These are phyloP conservation scores for Seriola dumerili DNA, from an alignment of 2,113 vertebrate species.

Conservation along the genomic window DNA sequence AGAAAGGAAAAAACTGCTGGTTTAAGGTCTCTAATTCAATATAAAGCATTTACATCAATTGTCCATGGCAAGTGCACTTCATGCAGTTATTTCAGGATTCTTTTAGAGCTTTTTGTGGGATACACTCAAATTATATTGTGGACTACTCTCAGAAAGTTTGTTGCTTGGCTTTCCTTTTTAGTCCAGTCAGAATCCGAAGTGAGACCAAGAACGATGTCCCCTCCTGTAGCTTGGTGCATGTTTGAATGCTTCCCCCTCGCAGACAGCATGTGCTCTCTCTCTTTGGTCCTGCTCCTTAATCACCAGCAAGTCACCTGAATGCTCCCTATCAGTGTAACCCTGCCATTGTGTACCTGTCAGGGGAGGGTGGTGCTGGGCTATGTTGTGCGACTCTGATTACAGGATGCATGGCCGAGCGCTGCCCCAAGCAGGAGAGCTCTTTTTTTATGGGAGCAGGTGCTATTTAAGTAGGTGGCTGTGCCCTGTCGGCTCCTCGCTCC, in stretches of 20 bases:
- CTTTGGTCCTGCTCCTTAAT: constrained; percentile 73
- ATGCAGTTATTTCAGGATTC: neutral
- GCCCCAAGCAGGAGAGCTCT: constrained; percentile 65
- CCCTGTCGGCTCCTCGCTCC: constrained; percentile 60
- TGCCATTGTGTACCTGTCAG: constrained; percentile 78
- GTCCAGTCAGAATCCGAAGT: constrained; percentile 9
- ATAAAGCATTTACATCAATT: neutral
- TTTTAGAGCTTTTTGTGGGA: neutral
- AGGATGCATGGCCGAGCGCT: constrained; percentile 81
- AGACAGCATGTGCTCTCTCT: constrained; percentile 68
- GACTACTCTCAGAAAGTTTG: constrained; percentile 26
- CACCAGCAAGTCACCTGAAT: constrained; percentile 80
- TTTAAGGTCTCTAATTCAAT: neutral
- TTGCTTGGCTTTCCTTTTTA: constrained; percentile 16
- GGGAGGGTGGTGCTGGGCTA: constrained; percentile 66
- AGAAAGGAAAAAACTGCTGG: neutral
- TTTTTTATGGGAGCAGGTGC: constrained; percentile 75
- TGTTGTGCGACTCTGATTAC: constrained; percentile 80
- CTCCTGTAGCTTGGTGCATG: constrained; percentile 74
- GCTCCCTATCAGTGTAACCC: constrained; percentile 77
- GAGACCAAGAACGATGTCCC: constrained; percentile 30
- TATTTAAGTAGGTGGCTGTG: constrained; percentile 84
- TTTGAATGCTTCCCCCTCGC: constrained; percentile 61
- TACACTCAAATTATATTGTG: neutral
- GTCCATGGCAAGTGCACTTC: neutral